Percentiles rank a stretch among this genome's conserved stretches.
These are phyloP conservation scores for Bovichtus variegatus DNA, from an alignment of 2,797 vertebrate species.

Conservation along the genomic window DNA sequence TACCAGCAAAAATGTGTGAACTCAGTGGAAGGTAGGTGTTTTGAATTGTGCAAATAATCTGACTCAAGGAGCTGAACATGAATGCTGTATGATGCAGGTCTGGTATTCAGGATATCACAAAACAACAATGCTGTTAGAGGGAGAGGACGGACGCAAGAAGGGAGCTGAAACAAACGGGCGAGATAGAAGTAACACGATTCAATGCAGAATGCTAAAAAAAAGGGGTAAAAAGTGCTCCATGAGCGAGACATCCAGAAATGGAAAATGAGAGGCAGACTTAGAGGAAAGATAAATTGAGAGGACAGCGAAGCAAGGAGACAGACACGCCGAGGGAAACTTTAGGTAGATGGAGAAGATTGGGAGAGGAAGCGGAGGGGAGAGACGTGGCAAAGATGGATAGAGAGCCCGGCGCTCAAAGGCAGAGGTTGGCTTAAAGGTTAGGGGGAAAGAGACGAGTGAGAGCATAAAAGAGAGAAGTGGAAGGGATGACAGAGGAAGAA, in stretches of 20 bases:
- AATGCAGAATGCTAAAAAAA: conserved; percentile 43
- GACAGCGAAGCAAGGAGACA: conserved; percentile 58
- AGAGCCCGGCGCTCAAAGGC: conserved; percentile 53
- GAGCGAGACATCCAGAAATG: conserved; percentile 50
- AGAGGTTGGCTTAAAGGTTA: conserved; percentile 73
- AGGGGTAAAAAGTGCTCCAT: conserved; percentile 41
- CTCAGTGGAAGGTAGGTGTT: not conserved
- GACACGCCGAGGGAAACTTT: conserved; percentile 55
- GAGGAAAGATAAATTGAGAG: conserved; percentile 63
- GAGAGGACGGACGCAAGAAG: not conserved
- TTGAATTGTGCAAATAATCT: not conserved
- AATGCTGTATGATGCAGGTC: conserved; percentile 3
- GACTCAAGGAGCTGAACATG: not conserved
- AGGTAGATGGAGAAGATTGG: conserved; percentile 61
- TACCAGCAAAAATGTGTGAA: not conserved
- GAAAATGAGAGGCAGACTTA: conserved; percentile 43
- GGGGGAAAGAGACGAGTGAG: conserved; percentile 49
- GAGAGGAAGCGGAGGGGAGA: conserved; percentile 36
- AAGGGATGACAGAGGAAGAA: conserved; percentile 52
- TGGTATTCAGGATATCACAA: conserved; percentile 5
- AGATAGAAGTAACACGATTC: conserved; percentile 35
- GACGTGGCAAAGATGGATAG: conserved; percentile 67
- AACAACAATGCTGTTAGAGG: conserved; percentile 17
- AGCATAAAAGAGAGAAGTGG: conserved; percentile 59
- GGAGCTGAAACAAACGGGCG: not conserved